Evolutionary conservation across 2,113 vertebrate genomes (phyloP).

Genomic region (Montifringilla adamsi): DNA sequence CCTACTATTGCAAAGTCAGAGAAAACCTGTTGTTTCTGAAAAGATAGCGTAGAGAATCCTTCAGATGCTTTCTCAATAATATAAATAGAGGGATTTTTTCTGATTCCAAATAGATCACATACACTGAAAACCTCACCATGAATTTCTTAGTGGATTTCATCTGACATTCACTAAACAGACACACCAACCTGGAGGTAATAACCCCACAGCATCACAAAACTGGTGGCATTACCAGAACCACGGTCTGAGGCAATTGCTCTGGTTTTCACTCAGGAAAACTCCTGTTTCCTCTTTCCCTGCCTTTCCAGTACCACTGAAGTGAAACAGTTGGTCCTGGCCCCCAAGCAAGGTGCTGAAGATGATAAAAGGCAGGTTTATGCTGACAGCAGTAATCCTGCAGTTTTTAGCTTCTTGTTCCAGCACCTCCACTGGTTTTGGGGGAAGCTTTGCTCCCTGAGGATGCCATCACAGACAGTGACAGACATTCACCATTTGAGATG

Average conservation of each 20-base stretch:
- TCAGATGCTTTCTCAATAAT: background rate
- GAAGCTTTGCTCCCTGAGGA: background rate
- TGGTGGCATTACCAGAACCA: background rate
- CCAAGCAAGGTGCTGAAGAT: background rate
- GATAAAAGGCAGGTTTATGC: background rate
- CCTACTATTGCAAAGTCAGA: background rate
- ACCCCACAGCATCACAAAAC: background rate
- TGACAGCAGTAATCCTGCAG: background rate
- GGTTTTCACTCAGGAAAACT: background rate
- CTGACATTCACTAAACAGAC: background rate
- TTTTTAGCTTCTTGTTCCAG: background rate
- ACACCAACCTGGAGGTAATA: background rate
- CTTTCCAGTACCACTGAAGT: background rate
- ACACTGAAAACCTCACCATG: background rate
- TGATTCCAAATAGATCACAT: background rate
- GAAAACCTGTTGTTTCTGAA: background rate
- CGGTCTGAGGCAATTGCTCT: accelerated
- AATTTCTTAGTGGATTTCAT: background rate
- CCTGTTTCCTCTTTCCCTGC: background rate
- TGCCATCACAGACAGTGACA: background rate
- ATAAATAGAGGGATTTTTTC: background rate
- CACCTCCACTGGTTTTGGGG: background rate
- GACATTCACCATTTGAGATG: background rate
- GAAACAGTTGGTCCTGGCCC: background rate
- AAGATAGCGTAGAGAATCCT: background rate